Evolutionary conservation across 2,888 invertebrate species (phyloP).

Genomic region (Callyntrura guangdongensis): DNA sequence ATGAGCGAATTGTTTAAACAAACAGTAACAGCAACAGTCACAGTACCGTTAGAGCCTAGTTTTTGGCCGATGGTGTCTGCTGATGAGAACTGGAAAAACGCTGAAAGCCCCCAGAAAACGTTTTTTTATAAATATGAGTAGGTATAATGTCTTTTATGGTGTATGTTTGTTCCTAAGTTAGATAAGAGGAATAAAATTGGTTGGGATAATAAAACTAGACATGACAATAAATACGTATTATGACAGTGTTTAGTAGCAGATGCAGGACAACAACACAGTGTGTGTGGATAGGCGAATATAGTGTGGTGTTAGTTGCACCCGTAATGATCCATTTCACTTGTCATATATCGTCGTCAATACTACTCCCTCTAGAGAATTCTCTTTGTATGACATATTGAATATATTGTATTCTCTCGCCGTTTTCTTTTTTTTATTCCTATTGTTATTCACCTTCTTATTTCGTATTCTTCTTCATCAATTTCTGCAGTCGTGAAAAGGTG

Average conservation of each 20-base stretch:
- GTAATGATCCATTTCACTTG: slow-evolving; percentile 48
- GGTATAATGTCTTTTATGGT: not conserved
- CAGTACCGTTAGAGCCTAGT: too few species aligned
- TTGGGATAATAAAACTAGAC: slow-evolving; percentile 36
- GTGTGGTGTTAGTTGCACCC: not conserved
- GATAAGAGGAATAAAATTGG: not conserved
- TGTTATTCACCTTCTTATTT: not conserved
- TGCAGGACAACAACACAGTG: too few species aligned
- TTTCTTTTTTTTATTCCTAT: not conserved
- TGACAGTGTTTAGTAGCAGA: not conserved
- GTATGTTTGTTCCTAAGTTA: too few species aligned
- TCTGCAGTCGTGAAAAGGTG: not conserved
- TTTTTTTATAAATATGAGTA: too few species aligned
- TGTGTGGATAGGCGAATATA: too few species aligned
- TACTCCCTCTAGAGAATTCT: not conserved
- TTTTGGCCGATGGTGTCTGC: too few species aligned
- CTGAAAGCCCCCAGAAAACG: too few species aligned
- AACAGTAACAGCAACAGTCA: too few species aligned
- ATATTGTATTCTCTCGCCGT: too few species aligned
- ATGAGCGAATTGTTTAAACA: too few species aligned
- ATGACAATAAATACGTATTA: slow-evolving; percentile 6
- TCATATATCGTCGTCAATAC: slow-evolving; percentile 37
- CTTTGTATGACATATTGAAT: slow-evolving; percentile 24
- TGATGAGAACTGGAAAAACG: too few species aligned
- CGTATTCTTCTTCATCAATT: not conserved